phyloP scores from a whole-genome alignment of 2,888 invertebrate genomes.

The Melanostoma mellinum region DNA sequence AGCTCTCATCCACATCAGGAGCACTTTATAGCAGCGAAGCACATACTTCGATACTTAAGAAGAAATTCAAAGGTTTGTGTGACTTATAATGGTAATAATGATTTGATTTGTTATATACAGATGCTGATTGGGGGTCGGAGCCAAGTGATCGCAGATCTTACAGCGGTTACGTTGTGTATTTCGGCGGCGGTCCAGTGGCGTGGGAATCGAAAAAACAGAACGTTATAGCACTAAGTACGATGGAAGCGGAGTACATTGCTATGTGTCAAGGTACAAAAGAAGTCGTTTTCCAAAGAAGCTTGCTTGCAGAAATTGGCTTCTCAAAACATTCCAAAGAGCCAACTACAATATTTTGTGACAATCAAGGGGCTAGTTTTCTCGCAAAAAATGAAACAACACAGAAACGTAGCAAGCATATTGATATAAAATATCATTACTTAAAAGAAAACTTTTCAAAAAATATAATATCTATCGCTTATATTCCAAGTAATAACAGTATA shows the following conservation, averaged over 20 bases:
- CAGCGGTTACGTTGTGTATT: slow-evolving; percentile 46
- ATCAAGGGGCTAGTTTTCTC: slow-evolving; percentile 6
- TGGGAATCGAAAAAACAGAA: slow-evolving; percentile 67
- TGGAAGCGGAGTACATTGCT: no score
- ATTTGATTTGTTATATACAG: slow-evolving; percentile 29
- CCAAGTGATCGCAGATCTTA: slow-evolving; percentile 53
- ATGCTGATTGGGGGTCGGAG: slow-evolving; percentile 49
- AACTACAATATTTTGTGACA: slow-evolving; percentile 20
- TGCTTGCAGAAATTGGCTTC: slow-evolving; percentile 51
- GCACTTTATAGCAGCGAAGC: no score
- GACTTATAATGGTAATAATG: slow-evolving; percentile 5
- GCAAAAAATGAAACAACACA: slow-evolving; percentile 1
- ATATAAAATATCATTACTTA: no score
- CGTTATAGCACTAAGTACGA: background rate
- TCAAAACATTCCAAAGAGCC: background rate
- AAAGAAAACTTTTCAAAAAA: no score
- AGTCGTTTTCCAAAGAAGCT: slow-evolving; percentile 23
- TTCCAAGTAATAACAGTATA: no score
- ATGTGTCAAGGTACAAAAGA: no score
- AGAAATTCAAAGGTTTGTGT: slow-evolving; percentile 18
- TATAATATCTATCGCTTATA: no score
- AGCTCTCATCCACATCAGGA: no score
- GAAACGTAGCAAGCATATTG: no score
- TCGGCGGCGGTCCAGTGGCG: slow-evolving; percentile 45
- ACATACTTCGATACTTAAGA: no score